phyloP scores from a whole-genome alignment of 2,797 vertebrate species.

The Nothura maculosa region DNA sequence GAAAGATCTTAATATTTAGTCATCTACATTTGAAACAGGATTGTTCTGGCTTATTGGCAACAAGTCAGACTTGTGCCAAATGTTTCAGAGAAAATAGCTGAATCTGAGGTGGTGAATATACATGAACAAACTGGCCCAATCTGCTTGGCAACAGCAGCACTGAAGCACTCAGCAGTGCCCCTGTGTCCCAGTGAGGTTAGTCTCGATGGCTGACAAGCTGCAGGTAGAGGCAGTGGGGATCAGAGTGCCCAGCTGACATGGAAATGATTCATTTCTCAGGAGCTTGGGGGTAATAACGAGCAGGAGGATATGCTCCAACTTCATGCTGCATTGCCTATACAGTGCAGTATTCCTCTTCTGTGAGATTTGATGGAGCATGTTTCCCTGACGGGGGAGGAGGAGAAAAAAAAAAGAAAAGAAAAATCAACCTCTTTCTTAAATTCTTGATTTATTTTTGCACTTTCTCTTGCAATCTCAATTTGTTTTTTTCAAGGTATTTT shows the following conservation, averaged over 20 bases:
- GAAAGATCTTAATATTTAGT: background rate
- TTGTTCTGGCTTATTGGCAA: background rate
- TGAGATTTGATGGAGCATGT: background rate
- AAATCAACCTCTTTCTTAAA: background rate
- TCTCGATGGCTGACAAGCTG: background rate
- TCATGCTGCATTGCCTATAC: background rate
- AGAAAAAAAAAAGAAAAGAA: background rate
- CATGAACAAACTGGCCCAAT: background rate
- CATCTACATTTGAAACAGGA: background rate
- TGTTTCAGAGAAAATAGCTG: background rate
- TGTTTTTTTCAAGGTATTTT: background rate
- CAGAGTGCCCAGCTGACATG: background rate
- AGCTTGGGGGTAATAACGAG: background rate
- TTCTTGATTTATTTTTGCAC: background rate
- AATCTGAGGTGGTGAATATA: background rate
- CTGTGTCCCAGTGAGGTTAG: background rate
- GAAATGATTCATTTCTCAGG: background rate
- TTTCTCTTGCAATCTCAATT: background rate
- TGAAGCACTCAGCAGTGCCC: background rate
- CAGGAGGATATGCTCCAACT: background rate
- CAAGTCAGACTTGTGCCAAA: background rate
- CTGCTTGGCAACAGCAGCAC: background rate
- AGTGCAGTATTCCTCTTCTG: background rate
- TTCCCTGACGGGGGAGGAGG: background rate
- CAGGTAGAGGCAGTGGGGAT: background rate